Evolutionary conservation across 2,113 vertebrate genomes (phyloP).

Genomic region (Neodon shergylaensis): DNA sequence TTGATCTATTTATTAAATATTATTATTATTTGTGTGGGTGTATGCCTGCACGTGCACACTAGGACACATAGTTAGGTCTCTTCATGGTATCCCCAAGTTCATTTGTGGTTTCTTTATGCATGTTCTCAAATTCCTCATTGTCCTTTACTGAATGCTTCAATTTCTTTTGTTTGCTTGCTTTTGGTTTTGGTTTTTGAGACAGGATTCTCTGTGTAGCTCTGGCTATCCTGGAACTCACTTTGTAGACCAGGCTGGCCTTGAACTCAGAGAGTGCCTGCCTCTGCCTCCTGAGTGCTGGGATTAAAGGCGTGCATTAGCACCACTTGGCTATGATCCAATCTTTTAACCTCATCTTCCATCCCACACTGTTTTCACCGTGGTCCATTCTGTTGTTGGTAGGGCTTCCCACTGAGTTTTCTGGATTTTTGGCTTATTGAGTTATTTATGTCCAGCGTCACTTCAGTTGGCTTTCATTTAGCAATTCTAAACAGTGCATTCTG

Average conservation of each 20-base stretch:
- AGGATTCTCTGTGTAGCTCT: not conserved
- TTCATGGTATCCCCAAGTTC: not conserved
- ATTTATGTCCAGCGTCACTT: not conserved
- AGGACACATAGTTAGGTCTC: not conserved
- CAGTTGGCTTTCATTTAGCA: not conserved
- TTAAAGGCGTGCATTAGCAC: not conserved
- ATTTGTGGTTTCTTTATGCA: not conserved
- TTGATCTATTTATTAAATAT: not conserved
- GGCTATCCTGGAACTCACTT: not conserved
- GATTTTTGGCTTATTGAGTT: not conserved
- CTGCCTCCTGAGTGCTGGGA: not conserved
- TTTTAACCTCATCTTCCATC: not conserved
- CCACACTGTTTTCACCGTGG: not conserved
- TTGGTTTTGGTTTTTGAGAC: not conserved
- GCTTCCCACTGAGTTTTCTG: not conserved
- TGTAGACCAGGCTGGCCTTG: not conserved
- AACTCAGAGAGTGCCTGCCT: not conserved
- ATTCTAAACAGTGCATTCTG: not conserved
- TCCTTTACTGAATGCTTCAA: not conserved
- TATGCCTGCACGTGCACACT: too few relatives aligned
- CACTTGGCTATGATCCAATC: not conserved
- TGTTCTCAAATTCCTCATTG: not conserved
- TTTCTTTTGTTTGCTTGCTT: not conserved
- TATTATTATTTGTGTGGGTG: not conserved
- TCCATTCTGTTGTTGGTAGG: not conserved